Conservation (phyloP, 2,113 vertebrate species). For the Tachysurus vachellii region DNA sequence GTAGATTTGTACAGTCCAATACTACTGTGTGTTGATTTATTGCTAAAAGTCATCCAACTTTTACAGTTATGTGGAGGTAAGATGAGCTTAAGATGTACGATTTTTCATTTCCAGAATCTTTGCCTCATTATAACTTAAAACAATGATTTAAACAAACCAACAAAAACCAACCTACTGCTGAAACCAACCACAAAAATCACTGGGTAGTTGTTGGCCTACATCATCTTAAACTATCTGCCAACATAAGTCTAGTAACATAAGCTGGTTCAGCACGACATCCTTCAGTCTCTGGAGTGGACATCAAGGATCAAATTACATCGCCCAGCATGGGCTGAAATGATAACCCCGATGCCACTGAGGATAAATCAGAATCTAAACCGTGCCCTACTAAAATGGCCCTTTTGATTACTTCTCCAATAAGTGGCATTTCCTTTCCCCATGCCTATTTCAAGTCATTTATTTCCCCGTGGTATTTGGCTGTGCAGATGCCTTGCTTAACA, state of each 20-base stretch:
- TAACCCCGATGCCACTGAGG: slow-evolving; percentile 74
- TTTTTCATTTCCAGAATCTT: not conserved
- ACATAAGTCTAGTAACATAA: slow-evolving; percentile 50
- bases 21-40: not conserved
- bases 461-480: slow-evolving; percentile 75
- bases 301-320: slow-evolving; percentile 76
- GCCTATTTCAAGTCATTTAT: slow-evolving; percentile 77
- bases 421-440: slow-evolving; percentile 76
- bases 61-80: not conserved
- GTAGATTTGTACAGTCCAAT: not conserved
- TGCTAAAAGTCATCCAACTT: not conserved
- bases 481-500: slow-evolving; percentile 62
- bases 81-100: not conserved
- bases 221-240: slow-evolving; percentile 27
- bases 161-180: slow-evolving; percentile 8
- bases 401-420: slow-evolving; percentile 80
- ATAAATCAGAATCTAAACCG: slow-evolving; percentile 79
- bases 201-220: slow-evolving; percentile 18
- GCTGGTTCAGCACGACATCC: slow-evolving; percentile 66
- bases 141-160: slow-evolving; percentile 4
- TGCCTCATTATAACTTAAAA: not conserved
- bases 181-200: slow-evolving; percentile 26
- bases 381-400: slow-evolving; percentile 70
- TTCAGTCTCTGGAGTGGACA: slow-evolving; percentile 69
- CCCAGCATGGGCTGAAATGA: slow-evolving; percentile 73